A percentile compares a stretch with the other conserved stretches of the same genome.
These are phyloP conservation scores for Nephrocerus scutellatus DNA, from an alignment of 2,888 invertebrate genomes.

Conservation along the genomic window DNA sequence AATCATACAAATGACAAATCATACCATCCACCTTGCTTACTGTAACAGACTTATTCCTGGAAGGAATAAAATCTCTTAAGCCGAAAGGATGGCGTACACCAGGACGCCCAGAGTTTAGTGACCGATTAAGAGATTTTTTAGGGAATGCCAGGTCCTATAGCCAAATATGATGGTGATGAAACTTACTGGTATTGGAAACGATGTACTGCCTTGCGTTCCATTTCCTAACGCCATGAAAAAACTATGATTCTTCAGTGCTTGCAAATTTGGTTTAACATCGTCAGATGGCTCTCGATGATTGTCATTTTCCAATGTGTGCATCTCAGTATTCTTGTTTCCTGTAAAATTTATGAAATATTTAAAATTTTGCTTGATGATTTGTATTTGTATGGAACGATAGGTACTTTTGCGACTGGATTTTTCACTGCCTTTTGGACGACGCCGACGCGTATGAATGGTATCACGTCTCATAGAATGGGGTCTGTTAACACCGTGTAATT, in stretches of 20 bases:
- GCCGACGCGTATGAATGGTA: constrained; percentile 88
- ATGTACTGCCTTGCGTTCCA: constrained; percentile 23
- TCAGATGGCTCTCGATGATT: constrained; percentile 14
- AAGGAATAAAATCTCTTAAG: too few relatives aligned
- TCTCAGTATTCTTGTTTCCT: constrained; percentile 20
- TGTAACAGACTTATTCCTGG: too few relatives aligned
- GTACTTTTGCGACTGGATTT: constrained; percentile 53
- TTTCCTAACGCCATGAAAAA: constrained; percentile 31
- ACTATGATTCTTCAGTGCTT: constrained; percentile 30
- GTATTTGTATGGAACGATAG: neutral
- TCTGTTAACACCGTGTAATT: constrained; percentile 88
- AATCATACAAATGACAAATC: too few relatives aligned
- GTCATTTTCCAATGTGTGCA: constrained; percentile 14
- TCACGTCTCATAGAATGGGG: constrained; percentile 94
- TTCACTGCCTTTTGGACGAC: constrained; percentile 74
- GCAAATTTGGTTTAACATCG: constrained; percentile 24
- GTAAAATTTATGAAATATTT: constrained; percentile 1
- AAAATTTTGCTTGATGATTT: neutral
- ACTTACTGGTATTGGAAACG: constrained; percentile 31
- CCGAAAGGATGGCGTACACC: too few relatives aligned
- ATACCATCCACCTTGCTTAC: too few relatives aligned
- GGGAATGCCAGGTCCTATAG: too few relatives aligned
- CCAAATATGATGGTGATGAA: too few relatives aligned
- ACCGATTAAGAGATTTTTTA: too few relatives aligned
- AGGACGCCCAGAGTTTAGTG: too few relatives aligned